Evolutionary conservation across 2,888 invertebrate genomes (phyloP).

Genomic region (Periphyllus acericola): DNA sequence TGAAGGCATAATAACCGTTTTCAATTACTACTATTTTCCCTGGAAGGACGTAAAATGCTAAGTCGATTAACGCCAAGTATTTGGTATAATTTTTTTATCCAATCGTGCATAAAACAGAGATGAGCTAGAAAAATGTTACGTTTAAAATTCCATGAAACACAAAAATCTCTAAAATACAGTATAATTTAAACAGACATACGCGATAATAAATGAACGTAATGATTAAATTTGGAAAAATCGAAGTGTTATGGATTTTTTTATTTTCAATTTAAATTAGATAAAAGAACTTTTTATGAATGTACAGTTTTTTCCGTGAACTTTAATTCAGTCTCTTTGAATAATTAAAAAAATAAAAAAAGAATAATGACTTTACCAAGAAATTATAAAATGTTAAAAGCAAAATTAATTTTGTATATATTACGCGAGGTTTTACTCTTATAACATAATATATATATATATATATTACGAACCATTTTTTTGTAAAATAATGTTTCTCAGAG

Average conservation of each 20-base stretch:
- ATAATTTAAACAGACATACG: too few species aligned
- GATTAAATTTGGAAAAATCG: too few species aligned
- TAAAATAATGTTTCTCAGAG: neutral
- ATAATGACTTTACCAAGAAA: conserved; percentile 6
- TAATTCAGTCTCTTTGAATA: conserved; percentile 28
- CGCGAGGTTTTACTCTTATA: neutral
- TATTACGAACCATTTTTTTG: neutral
- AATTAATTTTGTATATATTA: conserved; percentile 6
- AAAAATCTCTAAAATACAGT: too few species aligned
- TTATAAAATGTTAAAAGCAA: conserved; percentile 27
- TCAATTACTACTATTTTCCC: too few species aligned
- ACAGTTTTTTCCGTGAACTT: conserved; percentile 12
- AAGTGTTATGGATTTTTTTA: neutral
- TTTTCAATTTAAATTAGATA: conserved; percentile 7
- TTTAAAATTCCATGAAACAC: too few species aligned
- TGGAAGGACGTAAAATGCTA: too few species aligned
- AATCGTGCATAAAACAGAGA: too few species aligned
- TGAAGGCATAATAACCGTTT: too few species aligned
- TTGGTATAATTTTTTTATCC: too few species aligned
- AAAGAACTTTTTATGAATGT: conserved; percentile 15
- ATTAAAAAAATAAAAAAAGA: conserved; percentile 32
- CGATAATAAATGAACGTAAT: too few species aligned
- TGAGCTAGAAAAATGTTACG: too few species aligned
- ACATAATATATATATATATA: neutral
- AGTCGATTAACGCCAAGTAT: too few species aligned